phyloP scores from a whole-genome alignment of 2,888 invertebrate genomes.

The Drosophila austrosaltans region DNA sequence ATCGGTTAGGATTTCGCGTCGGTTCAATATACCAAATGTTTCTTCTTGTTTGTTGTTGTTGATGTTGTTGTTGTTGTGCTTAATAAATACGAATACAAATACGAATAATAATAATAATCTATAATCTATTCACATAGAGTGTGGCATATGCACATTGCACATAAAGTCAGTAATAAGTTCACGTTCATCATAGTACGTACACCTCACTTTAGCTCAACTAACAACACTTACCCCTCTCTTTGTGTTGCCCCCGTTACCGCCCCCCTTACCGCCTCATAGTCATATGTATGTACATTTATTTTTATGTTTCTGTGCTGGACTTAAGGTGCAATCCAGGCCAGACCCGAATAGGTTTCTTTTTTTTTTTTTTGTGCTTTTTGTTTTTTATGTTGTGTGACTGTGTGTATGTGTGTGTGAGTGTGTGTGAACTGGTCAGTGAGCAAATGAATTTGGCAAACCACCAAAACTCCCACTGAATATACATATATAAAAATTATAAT shows the following conservation, averaged over 20 bases:
- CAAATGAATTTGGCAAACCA: constrained; percentile 8
- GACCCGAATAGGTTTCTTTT: constrained; percentile 23
- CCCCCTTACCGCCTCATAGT: no score
- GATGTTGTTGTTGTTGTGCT: not conserved
- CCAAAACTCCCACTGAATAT: constrained; percentile 17
- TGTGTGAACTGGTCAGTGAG: constrained; percentile 36
- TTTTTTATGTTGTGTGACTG: constrained; percentile 17
- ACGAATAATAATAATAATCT: not conserved
- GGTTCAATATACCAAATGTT: constrained; percentile 35
- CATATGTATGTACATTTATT: constrained; percentile 22
- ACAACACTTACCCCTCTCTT: no score
- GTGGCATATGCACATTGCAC: constrained; percentile 30
- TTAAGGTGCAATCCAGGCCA: constrained; percentile 40
- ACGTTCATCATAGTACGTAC: constrained; percentile 39
- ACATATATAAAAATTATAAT: constrained; percentile 39
- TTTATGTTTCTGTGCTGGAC: constrained; percentile 23
- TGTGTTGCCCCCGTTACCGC: no score
- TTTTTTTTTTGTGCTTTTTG: constrained; percentile 17
- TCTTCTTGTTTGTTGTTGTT: constrained; percentile 12
- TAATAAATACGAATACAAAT: no score
- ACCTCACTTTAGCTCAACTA: not conserved
- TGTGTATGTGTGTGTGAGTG: constrained; percentile 19
- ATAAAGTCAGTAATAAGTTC: constrained; percentile 46
- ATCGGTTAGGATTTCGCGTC: constrained; percentile 57
- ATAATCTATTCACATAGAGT: constrained; percentile 1